A percentile compares a stretch with the other conserved stretches of the same genome.
phyloP scores from a whole-genome alignment of 2,888 invertebrate species.

The Thera obeliscata region DNA sequence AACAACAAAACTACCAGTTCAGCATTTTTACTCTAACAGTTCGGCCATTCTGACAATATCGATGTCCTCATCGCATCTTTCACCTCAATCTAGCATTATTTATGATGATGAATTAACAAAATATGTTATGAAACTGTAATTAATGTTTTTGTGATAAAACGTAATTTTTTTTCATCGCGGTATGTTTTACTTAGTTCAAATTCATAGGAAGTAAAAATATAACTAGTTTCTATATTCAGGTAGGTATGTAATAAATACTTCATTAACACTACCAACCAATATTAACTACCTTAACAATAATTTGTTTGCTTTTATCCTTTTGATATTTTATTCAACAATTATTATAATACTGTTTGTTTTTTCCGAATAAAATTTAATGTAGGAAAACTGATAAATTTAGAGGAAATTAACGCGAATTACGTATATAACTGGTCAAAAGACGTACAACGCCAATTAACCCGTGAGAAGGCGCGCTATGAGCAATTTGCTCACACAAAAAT shows the following conservation, averaged over 20 bases:
- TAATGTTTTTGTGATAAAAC: background rate
- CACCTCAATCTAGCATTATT: too few relatives aligned
- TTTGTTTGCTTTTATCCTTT: background rate
- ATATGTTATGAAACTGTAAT: too few relatives aligned
- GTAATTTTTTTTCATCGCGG: background rate
- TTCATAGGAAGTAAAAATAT: background rate
- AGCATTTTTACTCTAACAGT: too few relatives aligned
- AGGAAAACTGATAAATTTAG: too few relatives aligned
- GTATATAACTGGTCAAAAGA: background rate
- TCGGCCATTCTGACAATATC: too few relatives aligned
- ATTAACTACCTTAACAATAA: background rate
- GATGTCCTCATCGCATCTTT: too few relatives aligned
- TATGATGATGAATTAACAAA: too few relatives aligned
- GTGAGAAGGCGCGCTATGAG: too few relatives aligned
- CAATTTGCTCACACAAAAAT: too few relatives aligned
- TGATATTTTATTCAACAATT: background rate
- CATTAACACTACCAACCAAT: background rate
- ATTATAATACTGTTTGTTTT: background rate
- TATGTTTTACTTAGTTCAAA: background rate
- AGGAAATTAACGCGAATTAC: background rate
- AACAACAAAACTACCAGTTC: too few relatives aligned
- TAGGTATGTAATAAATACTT: background rate
- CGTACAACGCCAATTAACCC: constrained; percentile 21
- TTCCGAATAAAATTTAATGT: too few relatives aligned
- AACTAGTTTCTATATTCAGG: too few relatives aligned